Conservation (phyloP, 1,140 invertebrate species). For the Drosophila nannoptera region DNA sequence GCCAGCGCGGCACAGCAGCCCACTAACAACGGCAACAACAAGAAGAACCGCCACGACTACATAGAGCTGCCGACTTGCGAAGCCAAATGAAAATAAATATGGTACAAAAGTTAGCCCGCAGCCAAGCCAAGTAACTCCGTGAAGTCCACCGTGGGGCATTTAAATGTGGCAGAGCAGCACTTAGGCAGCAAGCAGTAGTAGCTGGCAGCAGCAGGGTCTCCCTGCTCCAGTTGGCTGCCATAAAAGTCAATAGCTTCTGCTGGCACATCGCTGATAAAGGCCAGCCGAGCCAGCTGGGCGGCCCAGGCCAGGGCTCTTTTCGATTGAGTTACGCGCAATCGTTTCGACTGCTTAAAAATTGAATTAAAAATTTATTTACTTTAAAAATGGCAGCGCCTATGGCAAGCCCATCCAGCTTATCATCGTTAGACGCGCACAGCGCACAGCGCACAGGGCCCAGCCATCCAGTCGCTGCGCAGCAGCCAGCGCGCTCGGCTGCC, state of each 20-base stretch:
- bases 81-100: conserved; percentile 66
- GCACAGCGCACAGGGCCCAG: not conserved
- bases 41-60: not conserved
- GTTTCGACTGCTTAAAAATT: conserved; percentile 72
- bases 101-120: conserved; percentile 37
- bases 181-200: conserved; percentile 23
- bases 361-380: conserved; percentile 77
- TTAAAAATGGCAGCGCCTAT: conserved; percentile 32
- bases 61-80: conserved; percentile 21
- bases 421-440: conserved; percentile 25
- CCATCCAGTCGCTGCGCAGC: conserved; percentile 11
- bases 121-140: conserved; percentile 14
- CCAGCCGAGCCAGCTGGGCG: conserved; percentile 17
- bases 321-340: conserved; percentile 75
- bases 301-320: conserved; percentile 34
- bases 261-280: conserved; percentile 61
- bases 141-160: conserved; percentile 31
- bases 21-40: conserved; percentile 11
- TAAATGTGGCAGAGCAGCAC: conserved; percentile 41
- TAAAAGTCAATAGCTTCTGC: conserved; percentile 74
- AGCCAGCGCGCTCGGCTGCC: too few relatives aligned
- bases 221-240: conserved; percentile 58
- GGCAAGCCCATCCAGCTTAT: conserved; percentile 40
- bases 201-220: conserved; percentile 9
- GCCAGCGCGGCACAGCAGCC: conserved; percentile 30